Evolutionary conservation across 2,888 invertebrate species (phyloP).

Genomic region (Osmoderma eremita): DNA sequence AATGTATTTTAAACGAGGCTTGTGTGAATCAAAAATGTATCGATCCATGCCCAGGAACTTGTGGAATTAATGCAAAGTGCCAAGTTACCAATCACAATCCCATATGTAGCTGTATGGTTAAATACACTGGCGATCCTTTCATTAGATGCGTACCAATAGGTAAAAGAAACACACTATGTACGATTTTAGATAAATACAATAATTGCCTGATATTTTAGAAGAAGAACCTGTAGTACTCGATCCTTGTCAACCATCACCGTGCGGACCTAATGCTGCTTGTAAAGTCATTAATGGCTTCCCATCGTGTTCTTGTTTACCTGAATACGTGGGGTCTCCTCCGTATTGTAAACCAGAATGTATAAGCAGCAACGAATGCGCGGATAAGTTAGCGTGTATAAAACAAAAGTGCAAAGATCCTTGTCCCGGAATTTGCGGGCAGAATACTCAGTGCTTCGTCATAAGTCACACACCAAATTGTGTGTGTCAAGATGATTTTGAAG

Average conservation of each 20-base stretch:
- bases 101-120: constrained; percentile 74
- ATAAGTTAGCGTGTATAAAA: constrained; percentile 77
- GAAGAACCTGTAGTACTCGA: constrained; percentile 55
- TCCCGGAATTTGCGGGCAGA: constrained; percentile 68
- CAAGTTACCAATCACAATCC: constrained; percentile 80
- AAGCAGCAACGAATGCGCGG: constrained; percentile 76
- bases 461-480: constrained; percentile 70
- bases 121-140: constrained; percentile 77
- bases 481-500: constrained; percentile 67
- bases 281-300: constrained; percentile 70
- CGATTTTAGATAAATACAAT: not conserved
- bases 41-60: constrained; percentile 81
- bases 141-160: constrained; percentile 65
- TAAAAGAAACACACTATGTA: constrained; percentile 27
- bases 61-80: constrained; percentile 77
- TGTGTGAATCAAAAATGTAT: constrained; percentile 80
- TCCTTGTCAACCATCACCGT: constrained; percentile 71
- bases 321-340: constrained; percentile 78
- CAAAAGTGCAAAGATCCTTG: constrained; percentile 79
- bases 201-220: constrained; percentile 46
- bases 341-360: constrained; percentile 82
- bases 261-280: constrained; percentile 75
- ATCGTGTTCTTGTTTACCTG: constrained; percentile 77
- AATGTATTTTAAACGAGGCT: constrained; percentile 74
- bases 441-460: constrained; percentile 68